Percentiles rank a stretch among this genome's conserved stretches.
phyloP scores from a whole-genome alignment of 2,888 invertebrate species.

The Hemaris fuciformis region DNA sequence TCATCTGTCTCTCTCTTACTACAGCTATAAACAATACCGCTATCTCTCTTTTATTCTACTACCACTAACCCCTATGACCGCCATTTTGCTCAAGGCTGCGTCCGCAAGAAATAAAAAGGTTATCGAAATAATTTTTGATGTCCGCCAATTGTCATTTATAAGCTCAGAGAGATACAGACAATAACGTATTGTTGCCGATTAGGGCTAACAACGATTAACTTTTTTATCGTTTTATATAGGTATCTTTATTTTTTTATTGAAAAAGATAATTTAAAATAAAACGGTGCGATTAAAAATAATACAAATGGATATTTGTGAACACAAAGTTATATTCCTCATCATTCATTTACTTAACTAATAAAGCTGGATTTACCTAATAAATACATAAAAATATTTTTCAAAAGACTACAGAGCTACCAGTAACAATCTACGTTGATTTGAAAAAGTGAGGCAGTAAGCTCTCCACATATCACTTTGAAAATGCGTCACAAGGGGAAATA shows the following conservation, averaged over 20 bases:
- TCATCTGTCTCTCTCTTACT: background rate
- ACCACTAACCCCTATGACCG: conserved; percentile 46
- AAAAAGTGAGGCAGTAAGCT: background rate
- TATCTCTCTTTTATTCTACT: conserved; percentile 3
- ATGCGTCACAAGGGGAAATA: background rate
- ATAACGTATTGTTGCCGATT: background rate
- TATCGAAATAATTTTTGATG: conserved; percentile 62
- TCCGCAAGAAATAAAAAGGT: conserved; percentile 55
- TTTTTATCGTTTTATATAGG: background rate
- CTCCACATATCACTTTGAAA: background rate
- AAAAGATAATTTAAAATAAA: background rate
- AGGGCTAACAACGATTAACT: background rate
- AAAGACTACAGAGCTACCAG: background rate
- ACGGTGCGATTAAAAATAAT: background rate
- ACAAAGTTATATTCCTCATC: no score
- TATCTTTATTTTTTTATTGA: background rate
- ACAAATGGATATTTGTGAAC: no score
- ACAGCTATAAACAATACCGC: background rate
- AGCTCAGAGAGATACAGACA: conserved; percentile 18
- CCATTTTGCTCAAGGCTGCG: conserved; percentile 48
- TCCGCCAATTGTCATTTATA: conserved; percentile 48
- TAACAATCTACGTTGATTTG: background rate
- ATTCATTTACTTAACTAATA: no score
- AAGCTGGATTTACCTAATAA: no score
- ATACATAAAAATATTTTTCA: background rate